Base-by-base conservation (phyloP, 1,140 invertebrate species). In the Apis mellifera region DNA sequence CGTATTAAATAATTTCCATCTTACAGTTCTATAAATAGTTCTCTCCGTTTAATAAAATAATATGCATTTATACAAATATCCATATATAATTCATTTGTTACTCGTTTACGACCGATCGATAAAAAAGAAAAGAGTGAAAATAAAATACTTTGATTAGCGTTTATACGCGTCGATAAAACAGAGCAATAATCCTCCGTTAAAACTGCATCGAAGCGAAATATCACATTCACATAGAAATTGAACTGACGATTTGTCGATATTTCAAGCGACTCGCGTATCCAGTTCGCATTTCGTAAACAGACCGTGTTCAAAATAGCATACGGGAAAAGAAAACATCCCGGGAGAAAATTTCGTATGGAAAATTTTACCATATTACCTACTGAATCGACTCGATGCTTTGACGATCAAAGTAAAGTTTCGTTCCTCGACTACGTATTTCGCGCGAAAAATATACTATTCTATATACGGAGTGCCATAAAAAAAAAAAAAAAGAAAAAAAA, bases 121-220 rank as follows among this genome's bases (percentile, higher is more conserved):
- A 57, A 9, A 11, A 32, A 54, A 5, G 19, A 2, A 21, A 19
- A 55, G 5, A 12, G 7, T 11, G 55, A 74, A 74, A 74, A 60
- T 60, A 60, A 19, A 62, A 52, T 52, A 19, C 5, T 15, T 11
- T 26, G 57, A 60, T 70, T 60, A 50, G 2, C 13, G 13, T 48
- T 32, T 8, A 21, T 13, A 54, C n/a, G 55, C 13, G 12, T 7
- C 32, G 55, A 26, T 80, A 73, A 75, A 42, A 42, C 7, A 42
- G 32, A 42, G 54, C 42, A 68, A 21, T 50, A 64, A 75, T 50
- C 64, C 62, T 86, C 83, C 83, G 86, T 86, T 83, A 86, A 86
- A 79, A 83, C 86, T 86, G 66, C 55, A 75, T 52, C 71, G 42
- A 69, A 26, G 12, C 70, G n/a, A 5, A 82, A 70, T 42, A 26